A percentile compares a stretch with the other conserved stretches of the same genome.
These are phyloP conservation scores for Plutomurus gul DNA, from an alignment of 1,140 invertebrate genomes.

Conservation along the genomic window DNA sequence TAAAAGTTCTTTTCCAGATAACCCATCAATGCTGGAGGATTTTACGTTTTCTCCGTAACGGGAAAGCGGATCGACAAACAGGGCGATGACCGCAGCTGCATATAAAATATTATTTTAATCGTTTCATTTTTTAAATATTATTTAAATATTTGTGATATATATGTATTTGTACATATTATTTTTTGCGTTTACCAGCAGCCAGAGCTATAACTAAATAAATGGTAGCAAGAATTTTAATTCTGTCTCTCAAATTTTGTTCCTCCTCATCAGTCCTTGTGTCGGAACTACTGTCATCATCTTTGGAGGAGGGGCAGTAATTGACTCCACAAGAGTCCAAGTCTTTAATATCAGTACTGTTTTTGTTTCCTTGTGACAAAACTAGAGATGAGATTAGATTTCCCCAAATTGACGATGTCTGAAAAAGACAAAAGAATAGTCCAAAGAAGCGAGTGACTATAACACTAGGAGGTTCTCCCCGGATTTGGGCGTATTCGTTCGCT, in stretches of 20 bases:
- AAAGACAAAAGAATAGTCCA: constrained; percentile 96
- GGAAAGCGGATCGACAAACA: constrained; percentile 12
- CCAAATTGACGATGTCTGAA: constrained; percentile 93
- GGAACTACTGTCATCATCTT: constrained; percentile 56
- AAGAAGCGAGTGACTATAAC: constrained; percentile 93
- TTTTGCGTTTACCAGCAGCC: not conserved
- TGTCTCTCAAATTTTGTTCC: constrained; percentile 63
- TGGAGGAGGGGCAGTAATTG: constrained; percentile 32
- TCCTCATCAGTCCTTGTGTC: constrained; percentile 55
- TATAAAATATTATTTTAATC: not conserved
- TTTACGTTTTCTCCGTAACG: constrained; percentile 80
- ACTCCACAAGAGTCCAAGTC: constrained; percentile 59
- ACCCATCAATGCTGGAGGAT: constrained; percentile 61
- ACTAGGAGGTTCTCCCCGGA: constrained; percentile 83
- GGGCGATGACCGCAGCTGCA: constrained; percentile 56
- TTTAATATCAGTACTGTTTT: constrained; percentile 56
- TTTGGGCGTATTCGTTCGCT: constrained; percentile 83
- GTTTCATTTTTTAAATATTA: not conserved
- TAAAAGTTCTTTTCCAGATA: too few relatives aligned
- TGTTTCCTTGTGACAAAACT: constrained; percentile 71
- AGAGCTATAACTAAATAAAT: constrained; percentile 1
- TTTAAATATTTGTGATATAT: not conserved
- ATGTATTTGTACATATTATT: not conserved
- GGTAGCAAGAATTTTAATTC: constrained; percentile 53
- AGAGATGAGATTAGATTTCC: constrained; percentile 89